Conservation (phyloP, 2,797 vertebrate species). For the Aldrovandia affinis region DNA sequence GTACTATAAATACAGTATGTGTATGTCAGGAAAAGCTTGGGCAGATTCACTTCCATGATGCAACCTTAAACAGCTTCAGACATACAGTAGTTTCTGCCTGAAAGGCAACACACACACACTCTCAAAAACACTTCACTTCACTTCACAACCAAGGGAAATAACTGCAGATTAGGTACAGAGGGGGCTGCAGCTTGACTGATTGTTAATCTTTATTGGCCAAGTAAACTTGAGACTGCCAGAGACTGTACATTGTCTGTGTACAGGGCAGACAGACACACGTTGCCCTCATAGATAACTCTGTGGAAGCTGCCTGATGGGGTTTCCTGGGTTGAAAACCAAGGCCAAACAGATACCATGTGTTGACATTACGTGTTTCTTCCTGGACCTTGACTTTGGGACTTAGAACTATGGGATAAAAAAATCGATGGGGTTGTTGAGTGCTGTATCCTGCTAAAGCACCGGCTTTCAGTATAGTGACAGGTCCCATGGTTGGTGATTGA, state of each 20-base stretch:
- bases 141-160: neutral
- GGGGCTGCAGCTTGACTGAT: neutral
- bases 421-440: too few relatives aligned
- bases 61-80: too few relatives aligned
- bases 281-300: neutral
- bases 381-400: neutral
- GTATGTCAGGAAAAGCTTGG: too few relatives aligned
- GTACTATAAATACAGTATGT: too few relatives aligned
- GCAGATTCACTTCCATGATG: too few relatives aligned
- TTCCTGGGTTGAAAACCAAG: neutral
- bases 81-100: neutral
- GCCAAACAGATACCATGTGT: neutral
- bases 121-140: neutral
- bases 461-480: too few relatives aligned
- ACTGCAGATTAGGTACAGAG: neutral
- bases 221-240: neutral
- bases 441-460: too few relatives aligned
- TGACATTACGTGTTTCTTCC: neutral
- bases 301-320: neutral
- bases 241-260: neutral
- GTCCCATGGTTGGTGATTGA: too few relatives aligned
- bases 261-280: neutral
- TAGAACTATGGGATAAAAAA: too few relatives aligned
- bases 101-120: neutral
- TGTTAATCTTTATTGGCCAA: neutral